Conservation (phyloP, 2,113 vertebrate genomes). For the Mola mola region DNA sequence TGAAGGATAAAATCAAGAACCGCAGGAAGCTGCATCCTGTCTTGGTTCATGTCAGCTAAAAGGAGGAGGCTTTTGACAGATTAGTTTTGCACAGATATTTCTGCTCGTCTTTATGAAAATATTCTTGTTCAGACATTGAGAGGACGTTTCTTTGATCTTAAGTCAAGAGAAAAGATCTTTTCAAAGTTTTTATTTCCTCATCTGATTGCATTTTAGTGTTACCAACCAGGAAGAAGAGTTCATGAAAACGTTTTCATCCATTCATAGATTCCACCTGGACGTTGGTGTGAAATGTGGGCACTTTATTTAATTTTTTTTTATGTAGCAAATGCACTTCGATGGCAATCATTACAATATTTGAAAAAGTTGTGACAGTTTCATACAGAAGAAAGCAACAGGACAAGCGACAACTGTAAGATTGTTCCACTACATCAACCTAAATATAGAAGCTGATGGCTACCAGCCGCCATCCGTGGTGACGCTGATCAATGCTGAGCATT, state of each 20-base stretch:
- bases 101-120: no score
- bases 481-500: conserved; percentile 54
- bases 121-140: no score
- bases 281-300: conserved; percentile 72
- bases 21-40: no score
- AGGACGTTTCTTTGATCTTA: neutral
- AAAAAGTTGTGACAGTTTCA: conserved; percentile 63
- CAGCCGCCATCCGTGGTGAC: conserved; percentile 44
- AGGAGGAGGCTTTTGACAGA: no score
- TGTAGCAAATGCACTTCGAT: conserved; percentile 78
- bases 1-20: no score
- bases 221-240: neutral
- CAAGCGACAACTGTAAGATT: conserved; percentile 61
- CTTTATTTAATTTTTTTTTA: conserved; percentile 75
- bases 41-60: no score
- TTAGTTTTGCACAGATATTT: no score
- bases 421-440: conserved; percentile 66
- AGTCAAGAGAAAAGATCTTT: no score
- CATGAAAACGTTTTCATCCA: neutral
- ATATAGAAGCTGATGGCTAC: conserved; percentile 34
- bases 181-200: neutral
- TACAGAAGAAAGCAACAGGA: conserved; percentile 66
- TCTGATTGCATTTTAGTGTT: no score
- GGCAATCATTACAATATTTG: conserved; percentile 66
- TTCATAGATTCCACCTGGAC: conserved; percentile 11